These are phyloP conservation scores for Pavo muticus DNA, from an alignment of 2,113 vertebrate genomes.

Conservation along the genomic window DNA sequence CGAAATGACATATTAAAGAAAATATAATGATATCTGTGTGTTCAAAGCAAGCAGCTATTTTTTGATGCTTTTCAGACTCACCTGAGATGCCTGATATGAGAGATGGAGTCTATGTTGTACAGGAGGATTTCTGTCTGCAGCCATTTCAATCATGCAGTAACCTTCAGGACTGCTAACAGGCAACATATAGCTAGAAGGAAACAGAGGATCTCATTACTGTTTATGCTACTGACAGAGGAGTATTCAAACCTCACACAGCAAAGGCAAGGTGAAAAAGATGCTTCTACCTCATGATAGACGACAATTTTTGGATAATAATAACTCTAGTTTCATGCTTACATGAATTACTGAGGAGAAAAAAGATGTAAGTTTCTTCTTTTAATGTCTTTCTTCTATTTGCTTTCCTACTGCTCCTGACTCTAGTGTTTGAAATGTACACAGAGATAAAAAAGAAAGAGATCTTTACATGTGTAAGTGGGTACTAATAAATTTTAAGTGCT, in stretches of 20 bases:
- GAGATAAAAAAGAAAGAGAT: not conserved
- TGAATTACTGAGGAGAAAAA: slow-evolving; percentile 31
- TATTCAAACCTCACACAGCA: not conserved
- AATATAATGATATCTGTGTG: not conserved
- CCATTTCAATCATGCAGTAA: slow-evolving; percentile 86
- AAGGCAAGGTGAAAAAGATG: not conserved
- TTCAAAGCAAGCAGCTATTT: not conserved
- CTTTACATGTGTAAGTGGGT: slow-evolving; percentile 11
- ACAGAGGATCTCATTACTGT: slow-evolving; percentile 62
- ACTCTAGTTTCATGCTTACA: not conserved
- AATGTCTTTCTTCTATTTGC: slow-evolving; percentile 1
- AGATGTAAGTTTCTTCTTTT: not conserved
- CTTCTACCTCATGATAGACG: not conserved
- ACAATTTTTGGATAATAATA: not conserved
- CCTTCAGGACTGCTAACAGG: slow-evolving; percentile 74
- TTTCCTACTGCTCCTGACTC: slow-evolving; percentile 10
- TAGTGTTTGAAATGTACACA: slow-evolving; percentile 40
- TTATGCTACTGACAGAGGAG: slow-evolving; percentile 56
- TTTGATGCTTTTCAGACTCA: slow-evolving; percentile 54
- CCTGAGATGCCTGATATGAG: slow-evolving; percentile 75
- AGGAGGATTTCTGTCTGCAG: slow-evolving; percentile 76
- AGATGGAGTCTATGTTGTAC: slow-evolving; percentile 73
- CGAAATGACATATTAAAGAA: not conserved
- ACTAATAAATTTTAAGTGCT: slow-evolving; percentile 48
- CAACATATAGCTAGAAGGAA: slow-evolving; percentile 82